Conservation (phyloP, 2,797 vertebrate species). For the Aeoliscus strigatus region DNA sequence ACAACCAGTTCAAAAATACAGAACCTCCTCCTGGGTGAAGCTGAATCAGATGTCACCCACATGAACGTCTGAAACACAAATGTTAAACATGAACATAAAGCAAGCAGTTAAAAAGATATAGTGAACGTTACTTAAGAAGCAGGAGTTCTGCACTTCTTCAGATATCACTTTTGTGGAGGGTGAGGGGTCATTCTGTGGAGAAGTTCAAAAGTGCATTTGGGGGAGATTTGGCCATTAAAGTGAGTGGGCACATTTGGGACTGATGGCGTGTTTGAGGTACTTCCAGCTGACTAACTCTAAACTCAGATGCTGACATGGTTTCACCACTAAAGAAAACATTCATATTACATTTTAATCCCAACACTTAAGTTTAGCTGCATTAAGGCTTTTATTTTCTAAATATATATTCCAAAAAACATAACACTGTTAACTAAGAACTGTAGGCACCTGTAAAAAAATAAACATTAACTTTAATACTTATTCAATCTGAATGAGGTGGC, state of each 20-base stretch:
- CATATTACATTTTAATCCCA: conserved; percentile 50
- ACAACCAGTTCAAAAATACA: too few relatives aligned
- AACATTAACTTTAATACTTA: conserved; percentile 71
- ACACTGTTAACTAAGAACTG: conserved; percentile 78
- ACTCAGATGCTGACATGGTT: conserved; percentile 51
- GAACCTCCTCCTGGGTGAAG: too few relatives aligned
- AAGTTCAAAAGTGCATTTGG: conserved; percentile 57
- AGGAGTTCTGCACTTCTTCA: conserved; percentile 13
- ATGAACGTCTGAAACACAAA: too few relatives aligned
- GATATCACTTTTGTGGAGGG: conserved; percentile 6
- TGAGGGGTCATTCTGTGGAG: conserved; percentile 3
- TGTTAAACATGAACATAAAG: not conserved
- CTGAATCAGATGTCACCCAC: too few relatives aligned
- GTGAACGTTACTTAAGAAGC: too few relatives aligned
- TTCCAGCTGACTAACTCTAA: conserved; percentile 33
- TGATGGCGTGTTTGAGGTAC: conserved; percentile 19
- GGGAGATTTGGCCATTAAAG: conserved; percentile 18
- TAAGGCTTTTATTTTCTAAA: conserved; percentile 68
- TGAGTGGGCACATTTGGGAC: conserved; percentile 15
- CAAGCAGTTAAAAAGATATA: not conserved
- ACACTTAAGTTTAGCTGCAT: conserved; percentile 69
- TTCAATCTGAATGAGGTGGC: conserved; percentile 66
- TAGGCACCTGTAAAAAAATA: conserved; percentile 79
- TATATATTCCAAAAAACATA: conserved; percentile 63
- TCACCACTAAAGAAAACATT: too few relatives aligned